A percentile compares a stretch with the other conserved stretches of the same genome.
phyloP scores from a whole-genome alignment of 1,140 invertebrate species.

The Brachionus sp. region DNA sequence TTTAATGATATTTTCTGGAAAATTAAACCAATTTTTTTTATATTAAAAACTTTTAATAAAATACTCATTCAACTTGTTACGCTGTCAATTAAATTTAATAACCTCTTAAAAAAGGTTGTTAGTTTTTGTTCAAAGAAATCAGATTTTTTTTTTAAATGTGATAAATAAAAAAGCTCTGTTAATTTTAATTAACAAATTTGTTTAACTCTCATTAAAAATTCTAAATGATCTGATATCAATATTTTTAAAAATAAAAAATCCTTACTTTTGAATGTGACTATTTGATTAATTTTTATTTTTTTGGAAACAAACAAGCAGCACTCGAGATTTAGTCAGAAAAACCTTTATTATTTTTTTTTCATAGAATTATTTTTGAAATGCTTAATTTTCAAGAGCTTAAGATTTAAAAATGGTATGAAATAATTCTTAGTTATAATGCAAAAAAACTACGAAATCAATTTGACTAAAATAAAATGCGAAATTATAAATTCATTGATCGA shows the following conservation, averaged over 20 bases:
- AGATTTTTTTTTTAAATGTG: neutral
- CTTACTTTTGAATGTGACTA: no score
- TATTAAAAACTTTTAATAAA: neutral
- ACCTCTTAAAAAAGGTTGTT: slow-evolving; percentile 36
- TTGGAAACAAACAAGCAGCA: no score
- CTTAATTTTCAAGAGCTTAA: neutral
- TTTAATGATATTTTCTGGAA: neutral
- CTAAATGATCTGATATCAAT: no score
- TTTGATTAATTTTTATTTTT: no score
- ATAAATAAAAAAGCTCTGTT: neutral
- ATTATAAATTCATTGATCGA: slow-evolving; percentile 13
- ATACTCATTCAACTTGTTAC: neutral
- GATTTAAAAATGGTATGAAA: neutral
- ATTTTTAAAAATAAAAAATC: no score
- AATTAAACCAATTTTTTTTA: neutral
- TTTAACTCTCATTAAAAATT: no score
- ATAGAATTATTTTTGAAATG: neutral
- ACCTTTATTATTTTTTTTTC: no score
- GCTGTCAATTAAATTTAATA: neutral
- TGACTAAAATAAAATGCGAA: neutral
- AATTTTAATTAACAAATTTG: neutral
- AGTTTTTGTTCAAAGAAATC: neutral
- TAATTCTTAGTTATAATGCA: neutral
- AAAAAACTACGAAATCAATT: neutral
- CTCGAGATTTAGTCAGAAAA: no score